phyloP scores from a whole-genome alignment of 2,113 vertebrate species.

The Phylloscopus whistleri region DNA sequence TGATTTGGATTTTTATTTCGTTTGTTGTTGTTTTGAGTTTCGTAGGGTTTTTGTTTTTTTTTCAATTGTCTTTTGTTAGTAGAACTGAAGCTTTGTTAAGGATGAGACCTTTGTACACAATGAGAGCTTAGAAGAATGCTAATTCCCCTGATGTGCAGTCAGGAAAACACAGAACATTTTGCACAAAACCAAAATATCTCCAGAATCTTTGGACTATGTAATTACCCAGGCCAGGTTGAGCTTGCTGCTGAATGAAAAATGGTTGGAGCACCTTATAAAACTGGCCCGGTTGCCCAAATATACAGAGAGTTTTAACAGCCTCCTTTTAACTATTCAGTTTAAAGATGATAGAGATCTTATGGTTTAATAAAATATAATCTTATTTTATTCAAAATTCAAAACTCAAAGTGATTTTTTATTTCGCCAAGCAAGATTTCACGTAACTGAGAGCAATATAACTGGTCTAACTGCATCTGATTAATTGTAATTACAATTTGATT shows the following conservation, averaged over 20 bases:
- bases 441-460: not conserved
- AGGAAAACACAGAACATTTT: not conserved
- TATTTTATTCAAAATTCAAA: not conserved
- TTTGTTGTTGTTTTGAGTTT: not conserved
- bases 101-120: not conserved
- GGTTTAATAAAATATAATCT: not conserved
- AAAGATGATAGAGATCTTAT: not conserved
- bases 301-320: not conserved
- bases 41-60: not conserved
- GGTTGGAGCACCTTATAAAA: not conserved
- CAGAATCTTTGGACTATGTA: not conserved
- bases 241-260: not conserved
- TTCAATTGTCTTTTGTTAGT: not conserved
- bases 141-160: fast-evolving
- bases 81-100: not conserved
- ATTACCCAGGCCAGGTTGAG: not conserved
- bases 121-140: not conserved
- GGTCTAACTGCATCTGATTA: not conserved
- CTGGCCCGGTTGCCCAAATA: not conserved
- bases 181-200: not conserved
- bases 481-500: not conserved
- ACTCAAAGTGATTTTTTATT: not conserved
- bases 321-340: not conserved
- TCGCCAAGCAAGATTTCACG: not conserved
- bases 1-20: not conserved